Evolutionary conservation across 1,140 invertebrate genomes (phyloP), one percentile per base, ranked within the genome.

Genomic region (Listronotus oregonensis): DNA sequence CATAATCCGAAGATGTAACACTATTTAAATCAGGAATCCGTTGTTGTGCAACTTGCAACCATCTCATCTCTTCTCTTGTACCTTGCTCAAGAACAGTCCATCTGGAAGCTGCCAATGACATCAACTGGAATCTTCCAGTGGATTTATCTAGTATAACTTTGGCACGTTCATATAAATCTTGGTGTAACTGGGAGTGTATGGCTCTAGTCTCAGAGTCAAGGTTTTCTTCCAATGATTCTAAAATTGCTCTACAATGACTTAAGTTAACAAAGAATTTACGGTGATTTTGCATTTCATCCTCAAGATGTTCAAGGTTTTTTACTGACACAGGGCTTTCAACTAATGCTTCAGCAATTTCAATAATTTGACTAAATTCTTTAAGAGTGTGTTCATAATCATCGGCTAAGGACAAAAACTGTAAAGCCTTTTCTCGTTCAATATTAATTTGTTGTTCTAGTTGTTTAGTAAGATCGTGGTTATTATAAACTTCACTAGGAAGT

Each of bases 311-410:
- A 56, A 92, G 80, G 68, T 87, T 87, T 40, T 82, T 85, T 0
- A 92, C 90, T 1, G 86, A 85, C 31, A 93, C 87, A 14, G 89
- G 87, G 70, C 86, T 87, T 44, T 90, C 87, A 3, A 94, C 80
- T 27, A 94, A 77, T 47, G 87, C 86, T 76, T 93, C 89, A 3
- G 92, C 91, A 4, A 94, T 84, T 32, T 91, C 87, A 3, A 89
- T 92, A 18, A 94, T 93, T 73, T 93, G 89, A 1, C 85, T 85
- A 69, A 95, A 93, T 78, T 94, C 92, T 72, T 90, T 87, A 0
- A 95, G 80, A 0, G 91, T 93, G 79, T 93, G 89, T 73, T 91
- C 90, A 73, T 95, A 95, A 76, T 95, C 93, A 73, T 93, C 90
- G 0, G 87, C 87, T 43, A 94, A 77, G 0, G 88, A 85, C 12